Conservation (phyloP, 2,113 vertebrate species). For the Chitala chitala region DNA sequence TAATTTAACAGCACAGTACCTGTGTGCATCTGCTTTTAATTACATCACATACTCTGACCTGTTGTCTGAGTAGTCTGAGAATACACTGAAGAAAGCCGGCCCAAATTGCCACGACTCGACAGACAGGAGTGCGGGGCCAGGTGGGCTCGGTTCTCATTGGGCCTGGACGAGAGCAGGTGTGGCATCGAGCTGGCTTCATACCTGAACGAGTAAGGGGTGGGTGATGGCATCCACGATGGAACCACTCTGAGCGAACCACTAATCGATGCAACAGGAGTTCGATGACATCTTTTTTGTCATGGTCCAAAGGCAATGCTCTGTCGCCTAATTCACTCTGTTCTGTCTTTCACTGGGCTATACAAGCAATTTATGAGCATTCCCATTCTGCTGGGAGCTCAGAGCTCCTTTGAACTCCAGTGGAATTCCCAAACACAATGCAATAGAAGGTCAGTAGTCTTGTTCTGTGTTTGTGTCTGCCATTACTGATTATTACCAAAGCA, state of each 20-base stretch:
- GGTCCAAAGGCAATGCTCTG: too few relatives aligned
- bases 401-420: neutral
- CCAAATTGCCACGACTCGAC: too few relatives aligned
- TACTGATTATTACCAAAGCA: neutral
- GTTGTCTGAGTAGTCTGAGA: too few relatives aligned
- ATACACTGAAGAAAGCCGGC: too few relatives aligned
- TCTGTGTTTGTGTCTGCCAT: neutral
- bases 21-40: slow-evolving; percentile 8
- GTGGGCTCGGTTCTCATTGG: neutral
- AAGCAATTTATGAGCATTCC: neutral
- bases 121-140: neutral
- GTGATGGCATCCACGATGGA: too few relatives aligned
- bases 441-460: neutral
- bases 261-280: neutral
- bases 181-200: too few relatives aligned
- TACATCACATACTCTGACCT: neutral
- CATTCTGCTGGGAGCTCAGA: neutral
- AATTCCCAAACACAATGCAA: neutral
- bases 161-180: neutral
- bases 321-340: too few relatives aligned
- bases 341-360: neutral
- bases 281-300: neutral
- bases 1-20: slow-evolving; percentile 1
- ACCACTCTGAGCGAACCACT: too few relatives aligned
- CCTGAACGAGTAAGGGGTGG: neutral